phyloP scores from a whole-genome alignment of 1,140 invertebrate species.

The Zaprionus lachaisei region DNA sequence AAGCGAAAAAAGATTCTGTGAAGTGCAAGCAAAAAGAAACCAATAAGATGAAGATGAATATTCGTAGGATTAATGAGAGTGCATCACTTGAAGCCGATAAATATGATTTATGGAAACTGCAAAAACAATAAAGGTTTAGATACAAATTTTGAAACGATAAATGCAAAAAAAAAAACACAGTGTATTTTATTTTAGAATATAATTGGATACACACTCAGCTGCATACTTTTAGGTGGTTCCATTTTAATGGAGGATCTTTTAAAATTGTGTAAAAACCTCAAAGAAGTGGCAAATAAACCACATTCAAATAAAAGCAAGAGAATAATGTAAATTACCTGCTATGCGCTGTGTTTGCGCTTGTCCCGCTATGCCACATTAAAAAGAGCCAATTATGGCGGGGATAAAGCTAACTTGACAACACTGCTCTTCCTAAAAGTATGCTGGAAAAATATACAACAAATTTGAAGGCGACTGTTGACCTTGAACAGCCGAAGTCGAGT shows the following conservation, averaged over 20 bases:
- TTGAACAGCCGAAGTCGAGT: neutral
- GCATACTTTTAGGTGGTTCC: slow-evolving; percentile 3
- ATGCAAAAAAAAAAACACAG: slow-evolving; percentile 58
- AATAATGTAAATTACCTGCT: no score
- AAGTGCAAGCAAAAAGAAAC: slow-evolving; percentile 37
- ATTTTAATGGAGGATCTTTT: no score
- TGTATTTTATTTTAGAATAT: neutral
- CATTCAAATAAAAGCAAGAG: no score
- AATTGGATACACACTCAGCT: neutral
- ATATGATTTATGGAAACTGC: slow-evolving; percentile 75
- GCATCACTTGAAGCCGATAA: slow-evolving; percentile 36
- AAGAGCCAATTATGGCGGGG: no score
- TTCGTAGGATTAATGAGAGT: slow-evolving; percentile 22
- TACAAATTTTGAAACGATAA: slow-evolving; percentile 84
- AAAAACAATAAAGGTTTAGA: slow-evolving; percentile 84
- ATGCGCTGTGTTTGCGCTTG: no score
- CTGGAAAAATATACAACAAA: neutral
- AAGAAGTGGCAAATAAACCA: no score
- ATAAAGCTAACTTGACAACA: neutral
- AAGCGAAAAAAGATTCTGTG: slow-evolving; percentile 30
- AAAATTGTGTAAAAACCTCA: no score
- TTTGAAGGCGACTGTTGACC: neutral
- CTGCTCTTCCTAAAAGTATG: neutral
- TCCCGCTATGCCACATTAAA: no score
- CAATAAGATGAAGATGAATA: slow-evolving; percentile 35